Base-by-base conservation (phyloP, 2,888 invertebrate genomes). In the Himalopsyche tibetana region DNA sequence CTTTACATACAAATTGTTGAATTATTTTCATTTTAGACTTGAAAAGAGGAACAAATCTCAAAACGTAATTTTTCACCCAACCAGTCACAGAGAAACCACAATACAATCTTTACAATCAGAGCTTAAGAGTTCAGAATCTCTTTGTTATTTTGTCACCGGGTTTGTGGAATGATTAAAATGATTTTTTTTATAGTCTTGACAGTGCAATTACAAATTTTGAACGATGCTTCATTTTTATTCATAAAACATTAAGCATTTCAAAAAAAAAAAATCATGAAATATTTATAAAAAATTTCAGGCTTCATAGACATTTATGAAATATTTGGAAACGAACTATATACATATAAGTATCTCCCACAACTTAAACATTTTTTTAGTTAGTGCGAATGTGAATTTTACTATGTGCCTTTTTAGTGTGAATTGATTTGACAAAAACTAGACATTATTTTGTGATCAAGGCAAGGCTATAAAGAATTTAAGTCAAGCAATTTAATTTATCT, bases 1-100 rank as follows among this genome's bases (percentile, higher is more conserved):
- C 63, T 63, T 63, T 63, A 63, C 63, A 63, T 63, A 63, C 63
- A 63, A 63, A 63, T 63, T 63, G 63, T 63, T 63, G 63, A 63
- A 63, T 63, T 63, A 63, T 63, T 63, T 63, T 63, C 63, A 63
- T 63, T 63, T 63, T 63, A 63, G 63, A 63, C 63, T 19, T 63
- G 28, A 28, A 63, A 63, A 63, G 63, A 63, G 19, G 63, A 63
- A 63, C 28, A 63, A 63, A 63, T 63, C 63, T 63, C 28, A 63
- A 63, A 63, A 63, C 63, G 63, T 63, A 63, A 63, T 63, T 63
- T 63, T 63, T 63, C 63, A 19, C 19, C 8, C 63, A 63, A 63
- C 51, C 51, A 51, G 51, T 51, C 15, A 51, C 19, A 63, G 63
- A 63, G 11, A 19, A 63, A 63, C 63, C 63, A 63, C 63, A 63